phyloP scores from a whole-genome alignment of 2,113 vertebrate species.

The Gobio gobio region DNA sequence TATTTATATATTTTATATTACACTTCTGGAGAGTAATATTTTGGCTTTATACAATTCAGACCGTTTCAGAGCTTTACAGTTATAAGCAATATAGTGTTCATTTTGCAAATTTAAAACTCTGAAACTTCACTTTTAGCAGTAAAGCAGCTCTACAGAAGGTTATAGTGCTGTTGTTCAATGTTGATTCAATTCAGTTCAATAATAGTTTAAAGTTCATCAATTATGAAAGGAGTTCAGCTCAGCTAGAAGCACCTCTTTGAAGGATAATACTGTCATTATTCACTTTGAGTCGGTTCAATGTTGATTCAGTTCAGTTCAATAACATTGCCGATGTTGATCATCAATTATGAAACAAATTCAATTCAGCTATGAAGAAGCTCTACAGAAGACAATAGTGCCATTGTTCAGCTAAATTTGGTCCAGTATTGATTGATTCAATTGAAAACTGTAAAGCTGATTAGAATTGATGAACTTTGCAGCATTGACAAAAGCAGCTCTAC shows the following conservation, averaged over 20 bases:
- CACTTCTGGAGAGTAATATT: too few relatives aligned
- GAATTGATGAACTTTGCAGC: too few relatives aligned
- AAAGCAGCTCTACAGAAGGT: background rate
- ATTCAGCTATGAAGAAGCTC: background rate
- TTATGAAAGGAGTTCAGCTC: background rate
- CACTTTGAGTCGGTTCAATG: background rate
- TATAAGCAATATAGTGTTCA: background rate
- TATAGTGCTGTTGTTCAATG: background rate
- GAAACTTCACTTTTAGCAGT: background rate
- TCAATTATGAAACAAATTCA: background rate
- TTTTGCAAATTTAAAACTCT: background rate
- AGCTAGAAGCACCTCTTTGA: background rate
- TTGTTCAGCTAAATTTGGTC: background rate
- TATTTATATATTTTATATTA: too few relatives aligned
- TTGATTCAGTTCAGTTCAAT: background rate
- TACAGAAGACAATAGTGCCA: background rate
- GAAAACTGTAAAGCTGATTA: background rate
- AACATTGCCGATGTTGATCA: background rate
- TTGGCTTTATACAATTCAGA: too few relatives aligned
- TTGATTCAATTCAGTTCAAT: background rate
- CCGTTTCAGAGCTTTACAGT: background rate
- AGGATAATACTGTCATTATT: background rate
- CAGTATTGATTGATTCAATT: background rate
- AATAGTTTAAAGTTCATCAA: background rate
- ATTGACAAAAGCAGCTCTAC: background rate